Base-by-base conservation (phyloP, 2,113 vertebrate species). In the Podiceps cristatus region DNA sequence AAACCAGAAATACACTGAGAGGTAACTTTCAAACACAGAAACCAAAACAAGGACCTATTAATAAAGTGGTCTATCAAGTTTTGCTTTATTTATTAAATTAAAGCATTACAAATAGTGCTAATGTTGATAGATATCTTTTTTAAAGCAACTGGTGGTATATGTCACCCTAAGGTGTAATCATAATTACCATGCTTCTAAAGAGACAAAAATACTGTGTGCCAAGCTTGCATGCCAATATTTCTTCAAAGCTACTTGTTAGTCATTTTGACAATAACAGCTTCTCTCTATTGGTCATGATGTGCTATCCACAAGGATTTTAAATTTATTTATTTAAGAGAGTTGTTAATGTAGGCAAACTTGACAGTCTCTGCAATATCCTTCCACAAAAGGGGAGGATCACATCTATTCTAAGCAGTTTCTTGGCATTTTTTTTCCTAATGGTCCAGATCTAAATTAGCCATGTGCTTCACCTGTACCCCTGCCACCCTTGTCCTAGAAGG, bases 101-200 rank as follows among this genome's bases (percentile, higher is more conserved):
- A 66, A 88, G n/a, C 47, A 47, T 47, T 40, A 77, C 28, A 82
- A 91, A 60, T 24, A 55, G 19, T 25, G 27, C 40, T 89, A 74
- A 56, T 53, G n/a, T 56, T 83, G 40, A 81, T 35, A 33, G 6
- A 25, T 49, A 44, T 76, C 53, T 93, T 86, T 37, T 90, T 63
- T 77, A 90, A 93, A 96, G 91, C 84, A 97, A 97, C 91, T 86
- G 67, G 93, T 96, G 81, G 68, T 40, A 81, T 37, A 63, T 81
- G 68, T 90, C 86, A 95, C 79, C 68, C 45, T 59, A 90, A 87
- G 75, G 87, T 93, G 79, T 40, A 84, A 90, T 53, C 0, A 1
- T 89, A 90, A 93, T 85, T 77, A 73, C 35, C 66, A 17, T 31
- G 80, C 42, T 91, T 53, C 92, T 79, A 52, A 68, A 63, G 60